A percentile compares a stretch with the other conserved stretches of the same genome.
Evolutionary conservation across 2,797 vertebrate genomes (phyloP).

Genomic region (Pelobates cultripes): DNA sequence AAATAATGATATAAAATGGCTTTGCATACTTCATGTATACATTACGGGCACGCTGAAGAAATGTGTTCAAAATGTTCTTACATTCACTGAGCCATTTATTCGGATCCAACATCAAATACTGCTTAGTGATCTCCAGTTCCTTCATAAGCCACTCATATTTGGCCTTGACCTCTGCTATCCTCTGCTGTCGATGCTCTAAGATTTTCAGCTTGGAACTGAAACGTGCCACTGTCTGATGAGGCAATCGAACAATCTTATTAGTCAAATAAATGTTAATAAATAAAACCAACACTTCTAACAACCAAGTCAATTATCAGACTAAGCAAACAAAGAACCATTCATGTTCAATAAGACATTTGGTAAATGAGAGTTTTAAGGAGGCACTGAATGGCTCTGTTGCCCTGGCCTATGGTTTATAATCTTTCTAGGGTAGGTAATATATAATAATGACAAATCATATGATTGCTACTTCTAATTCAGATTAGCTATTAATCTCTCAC

Average conservation of each 20-base stretch:
- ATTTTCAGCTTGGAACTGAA: conserved; percentile 91
- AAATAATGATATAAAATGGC: neutral
- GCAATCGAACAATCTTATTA: neutral
- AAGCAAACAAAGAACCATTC: neutral
- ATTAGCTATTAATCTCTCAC: neutral
- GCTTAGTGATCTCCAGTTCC: conserved; percentile 86
- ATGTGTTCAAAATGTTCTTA: conserved; percentile 68
- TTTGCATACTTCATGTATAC: neutral
- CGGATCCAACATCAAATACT: conserved; percentile 85
- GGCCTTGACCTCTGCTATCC: conserved; percentile 84
- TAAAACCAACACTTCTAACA: neutral
- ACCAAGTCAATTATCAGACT: neutral
- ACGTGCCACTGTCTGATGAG: conserved; percentile 76
- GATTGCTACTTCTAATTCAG: neutral
- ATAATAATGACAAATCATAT: neutral
- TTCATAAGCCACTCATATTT: conserved; percentile 87
- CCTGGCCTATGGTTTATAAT: no score
- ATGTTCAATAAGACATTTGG: neutral
- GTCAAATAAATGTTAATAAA: neutral
- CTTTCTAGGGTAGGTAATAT: no score
- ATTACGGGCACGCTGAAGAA: neutral
- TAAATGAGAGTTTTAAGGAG: neutral
- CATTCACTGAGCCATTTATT: conserved; percentile 88
- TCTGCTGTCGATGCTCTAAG: conserved; percentile 87
- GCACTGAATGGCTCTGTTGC: no score